Base-by-base conservation (phyloP, 2,797 vertebrate species). In the Odontamblyopus rebecca region DNA sequence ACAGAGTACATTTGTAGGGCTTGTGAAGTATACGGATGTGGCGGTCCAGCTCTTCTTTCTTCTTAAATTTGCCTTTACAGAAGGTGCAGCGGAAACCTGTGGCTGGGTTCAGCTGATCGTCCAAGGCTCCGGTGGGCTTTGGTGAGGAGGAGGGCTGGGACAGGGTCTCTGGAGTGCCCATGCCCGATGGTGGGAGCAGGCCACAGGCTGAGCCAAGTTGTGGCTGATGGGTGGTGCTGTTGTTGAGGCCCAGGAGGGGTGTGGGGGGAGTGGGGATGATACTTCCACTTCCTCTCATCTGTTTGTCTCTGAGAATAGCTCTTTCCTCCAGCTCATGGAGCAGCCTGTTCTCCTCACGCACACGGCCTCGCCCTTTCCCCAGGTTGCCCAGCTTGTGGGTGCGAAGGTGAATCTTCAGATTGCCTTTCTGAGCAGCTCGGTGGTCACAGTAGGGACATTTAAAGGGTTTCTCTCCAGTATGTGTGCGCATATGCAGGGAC, bases 401-500 rank as follows among this genome's bases (percentile, higher is more conserved):
- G 73, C 97, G 96, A 57, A 99, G 95, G 86, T 99, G 98, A 69
- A 99, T 99, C 94, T 99, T 99, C 87, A 99, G 89, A 88, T 99
- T 99, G 64, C 98, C 98, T 87, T 99, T 99, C 1, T 99, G 98
- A 69, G 98, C 98, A 0, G 98, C 98, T 75, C 98, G 92, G 90
- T 99, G 98, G 89, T 99, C 98, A 29, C 98, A 99, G 89, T 99
- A 99, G n/a, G 98, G 98, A 64, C 98, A 99, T 85, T 99, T 99
- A 89, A 99, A 99, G 1, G 98, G 98, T 89, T 99, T 99, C 92
- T 99, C 98, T 53, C 98, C 98, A 0, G 98, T 99, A 89, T 99
- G 98, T 16, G 98, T 99, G 80, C 98, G 95, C 98, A 99, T 99
- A 89, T 99, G 98, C 57, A 99, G 93, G 0, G 98, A 99, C 29